Conservation (phyloP, 2,797 vertebrate species). For the Gastrophryne carolinensis region DNA sequence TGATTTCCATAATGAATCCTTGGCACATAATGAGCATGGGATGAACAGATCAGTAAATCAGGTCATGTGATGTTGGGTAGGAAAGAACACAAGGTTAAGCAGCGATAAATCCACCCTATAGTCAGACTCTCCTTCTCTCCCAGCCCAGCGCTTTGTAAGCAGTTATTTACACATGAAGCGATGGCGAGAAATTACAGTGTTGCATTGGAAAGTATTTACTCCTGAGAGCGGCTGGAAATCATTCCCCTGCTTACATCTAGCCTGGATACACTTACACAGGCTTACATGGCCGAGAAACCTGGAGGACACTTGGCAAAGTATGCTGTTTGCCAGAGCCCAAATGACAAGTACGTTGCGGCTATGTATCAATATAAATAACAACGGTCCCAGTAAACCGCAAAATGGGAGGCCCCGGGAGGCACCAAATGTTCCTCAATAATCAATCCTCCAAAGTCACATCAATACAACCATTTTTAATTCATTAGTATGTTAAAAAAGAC, state of each 20-base stretch:
- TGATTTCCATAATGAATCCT: too few relatives aligned
- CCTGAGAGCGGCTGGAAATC: conserved; percentile 2
- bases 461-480: too few relatives aligned
- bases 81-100: not conserved
- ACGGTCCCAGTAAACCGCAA: too few relatives aligned
- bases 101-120: not conserved
- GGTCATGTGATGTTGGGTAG: not conserved
- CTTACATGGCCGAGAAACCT: conserved; percentile 24
- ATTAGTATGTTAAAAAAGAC: too few relatives aligned
- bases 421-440: too few relatives aligned
- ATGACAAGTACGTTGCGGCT: too few relatives aligned
- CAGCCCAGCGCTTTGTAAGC: conserved; percentile 8
- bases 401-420: too few relatives aligned
- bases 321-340: not conserved
- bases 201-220: conserved; percentile 35
- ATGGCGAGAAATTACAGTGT: conserved; percentile 11
- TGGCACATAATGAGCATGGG: not conserved
- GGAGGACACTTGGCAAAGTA: conserved; percentile 21
- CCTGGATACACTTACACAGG: conserved; percentile 38
- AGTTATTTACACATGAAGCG: conserved; percentile 36
- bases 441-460: too few relatives aligned
- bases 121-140: not conserved
- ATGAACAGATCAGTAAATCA: not conserved
- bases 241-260: conserved; percentile 24
- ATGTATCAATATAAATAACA: too few relatives aligned